Conservation (phyloP, 2,888 invertebrate genomes). For the Drosophila fungiperda region DNA sequence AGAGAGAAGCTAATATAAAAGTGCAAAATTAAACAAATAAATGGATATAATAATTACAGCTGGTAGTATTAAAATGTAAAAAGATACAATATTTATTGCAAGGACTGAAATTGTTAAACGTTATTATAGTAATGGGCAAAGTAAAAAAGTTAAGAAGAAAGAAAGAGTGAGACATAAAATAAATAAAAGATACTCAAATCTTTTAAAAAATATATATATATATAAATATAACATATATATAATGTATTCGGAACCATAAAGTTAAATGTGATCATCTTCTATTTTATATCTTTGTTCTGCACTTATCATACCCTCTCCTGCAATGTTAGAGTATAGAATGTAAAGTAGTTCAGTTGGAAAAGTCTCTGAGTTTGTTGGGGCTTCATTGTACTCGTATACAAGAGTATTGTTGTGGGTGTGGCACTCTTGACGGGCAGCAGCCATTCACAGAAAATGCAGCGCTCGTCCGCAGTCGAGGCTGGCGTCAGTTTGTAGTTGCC, state of each 20-base stretch:
- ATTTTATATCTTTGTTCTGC: background rate
- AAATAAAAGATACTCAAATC: too few species aligned
- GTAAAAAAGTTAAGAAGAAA: too few species aligned
- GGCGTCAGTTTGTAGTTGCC: slow-evolving; percentile 51
- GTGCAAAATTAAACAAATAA: too few species aligned
- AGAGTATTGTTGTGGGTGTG: slow-evolving; percentile 32
- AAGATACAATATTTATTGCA: too few species aligned
- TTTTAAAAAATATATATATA: too few species aligned
- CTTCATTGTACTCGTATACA: slow-evolving; percentile 7
- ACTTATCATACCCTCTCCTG: background rate
- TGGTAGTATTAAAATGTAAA: too few species aligned
- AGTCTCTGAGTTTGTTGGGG: slow-evolving; percentile 18
- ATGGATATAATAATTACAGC: too few species aligned
- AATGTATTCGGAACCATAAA: background rate
- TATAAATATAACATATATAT: background rate
- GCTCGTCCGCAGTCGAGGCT: slow-evolving; percentile 29
- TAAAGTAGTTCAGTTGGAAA: slow-evolving; percentile 3
- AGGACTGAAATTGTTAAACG: too few species aligned
- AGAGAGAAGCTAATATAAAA: background rate
- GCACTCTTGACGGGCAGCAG: slow-evolving; percentile 24
- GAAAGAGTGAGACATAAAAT: too few species aligned
- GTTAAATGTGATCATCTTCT: background rate
- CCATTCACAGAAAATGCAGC: slow-evolving; percentile 73
- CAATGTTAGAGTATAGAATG: slow-evolving; percentile 17
- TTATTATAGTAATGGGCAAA: too few species aligned